Base-by-base conservation (phyloP, 2,113 vertebrate genomes). In the Halichoeres trimaculatus region DNA sequence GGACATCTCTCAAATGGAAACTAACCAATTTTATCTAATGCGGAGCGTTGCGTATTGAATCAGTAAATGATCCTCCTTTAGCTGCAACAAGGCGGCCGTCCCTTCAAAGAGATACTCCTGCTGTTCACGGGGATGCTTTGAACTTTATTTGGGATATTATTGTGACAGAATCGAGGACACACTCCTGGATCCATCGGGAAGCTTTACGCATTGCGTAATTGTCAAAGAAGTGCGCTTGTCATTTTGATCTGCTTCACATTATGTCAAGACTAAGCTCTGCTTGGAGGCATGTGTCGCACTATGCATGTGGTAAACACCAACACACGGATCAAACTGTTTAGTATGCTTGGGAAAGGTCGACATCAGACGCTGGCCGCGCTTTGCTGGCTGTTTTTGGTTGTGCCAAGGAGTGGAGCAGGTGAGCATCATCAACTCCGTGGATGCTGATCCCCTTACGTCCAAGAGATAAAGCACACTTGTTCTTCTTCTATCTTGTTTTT, bases 391-490 rank as follows among this genome's bases (percentile, higher is more conserved):
- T 38, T 88, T 36, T 23, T 84, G 45, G 52, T 58, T 34, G 41
- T 86, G 41, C 53, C 83, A 68, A 64, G 62, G 30, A 67, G 80
- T 54, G 84, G 81, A 69, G 87, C 89, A 91, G 92, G 93, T 93
- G 85, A 91, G 90, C 20, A 1, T 67, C 40, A 23, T 35, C 48
- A n/a, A 20, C 51, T 22, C 20, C 19, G 17, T 13, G 45, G 60
- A 20, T 65, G 70, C 19, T 35, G 17, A 74, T 52, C 12, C 30
- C 53, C 24, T 45, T 1, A 53, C 11, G 20, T 16, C 62, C 47
- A 38, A 1, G 51, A 17, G 26, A 11, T n/a, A 10, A 19, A 19
- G 6, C 40, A 13, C 4, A 41, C 40, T 14, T 14, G 12, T 41
- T 45, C 1, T 48, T 16, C n/a, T 17, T 13, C n/a, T n/a, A n/a